These are phyloP conservation scores for Megastigmus dorsalis DNA, from an alignment of 2,888 invertebrate species.

Conservation along the genomic window DNA sequence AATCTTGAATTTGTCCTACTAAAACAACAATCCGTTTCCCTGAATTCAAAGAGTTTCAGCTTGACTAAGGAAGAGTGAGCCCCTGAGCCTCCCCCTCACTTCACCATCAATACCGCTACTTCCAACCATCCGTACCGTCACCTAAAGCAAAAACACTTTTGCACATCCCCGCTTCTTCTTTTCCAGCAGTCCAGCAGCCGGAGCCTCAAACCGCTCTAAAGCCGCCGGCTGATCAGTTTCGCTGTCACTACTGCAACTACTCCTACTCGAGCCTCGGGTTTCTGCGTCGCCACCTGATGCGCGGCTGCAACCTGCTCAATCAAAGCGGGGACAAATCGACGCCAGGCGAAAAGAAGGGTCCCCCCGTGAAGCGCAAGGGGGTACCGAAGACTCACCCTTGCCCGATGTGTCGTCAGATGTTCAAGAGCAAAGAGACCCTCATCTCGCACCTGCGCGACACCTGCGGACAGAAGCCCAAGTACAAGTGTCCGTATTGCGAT, in stretches of 20 bases:
- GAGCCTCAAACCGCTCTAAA: not conserved
- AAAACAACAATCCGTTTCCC: no score
- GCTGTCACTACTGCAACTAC: constrained; percentile 59
- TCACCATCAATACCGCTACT: no score
- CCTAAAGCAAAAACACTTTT: no score
- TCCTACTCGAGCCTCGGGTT: constrained; percentile 56
- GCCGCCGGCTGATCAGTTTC: constrained; percentile 27
- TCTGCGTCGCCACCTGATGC: constrained; percentile 59
- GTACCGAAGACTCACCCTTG: constrained; percentile 19
- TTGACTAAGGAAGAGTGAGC: no score
- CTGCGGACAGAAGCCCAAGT: constrained; percentile 65
- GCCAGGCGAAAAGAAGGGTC: not conserved
- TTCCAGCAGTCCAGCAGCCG: constrained; percentile 11
- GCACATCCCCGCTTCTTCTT: constrained; percentile 12
- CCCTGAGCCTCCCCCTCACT: no score
- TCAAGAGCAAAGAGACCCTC: constrained; percentile 61
- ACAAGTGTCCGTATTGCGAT: constrained; percentile 63
- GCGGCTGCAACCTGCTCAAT: constrained; percentile 56
- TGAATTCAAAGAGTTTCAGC: no score
- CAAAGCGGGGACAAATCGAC: not conserved
- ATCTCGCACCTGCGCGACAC: constrained; percentile 63
- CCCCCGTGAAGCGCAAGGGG: not conserved
- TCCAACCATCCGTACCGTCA: no score
- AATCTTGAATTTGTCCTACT: no score
- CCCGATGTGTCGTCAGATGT: constrained; percentile 50